phyloP scores from a whole-genome alignment of 2,888 invertebrate species.

The Blera fallax region DNA sequence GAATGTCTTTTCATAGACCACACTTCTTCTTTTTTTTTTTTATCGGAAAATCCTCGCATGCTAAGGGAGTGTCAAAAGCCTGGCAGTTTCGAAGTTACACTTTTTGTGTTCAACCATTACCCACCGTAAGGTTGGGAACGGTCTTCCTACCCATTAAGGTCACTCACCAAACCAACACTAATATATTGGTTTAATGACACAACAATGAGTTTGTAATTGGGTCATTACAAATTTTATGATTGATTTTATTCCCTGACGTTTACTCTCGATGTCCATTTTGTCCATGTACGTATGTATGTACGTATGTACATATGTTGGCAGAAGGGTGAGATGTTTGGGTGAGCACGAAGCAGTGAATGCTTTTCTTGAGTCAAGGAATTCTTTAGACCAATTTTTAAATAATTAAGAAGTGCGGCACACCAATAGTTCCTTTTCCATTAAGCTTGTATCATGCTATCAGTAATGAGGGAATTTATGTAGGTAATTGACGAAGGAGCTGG shows the following conservation, averaged over 20 bases:
- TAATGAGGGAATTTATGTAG: neutral
- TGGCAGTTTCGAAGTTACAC: neutral
- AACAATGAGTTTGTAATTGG: constrained; percentile 43
- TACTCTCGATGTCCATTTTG: constrained; percentile 14
- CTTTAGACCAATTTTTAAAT: neutral
- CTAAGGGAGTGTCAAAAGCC: constrained; percentile 26
- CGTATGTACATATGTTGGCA: too few relatives aligned
- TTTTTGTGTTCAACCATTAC: neutral
- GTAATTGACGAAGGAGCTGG: neutral
- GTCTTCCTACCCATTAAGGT: neutral
- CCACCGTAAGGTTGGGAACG: neutral
- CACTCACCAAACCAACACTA: constrained; percentile 9
- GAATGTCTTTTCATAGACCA: neutral
- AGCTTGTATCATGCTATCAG: neutral
- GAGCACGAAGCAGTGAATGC: neutral
- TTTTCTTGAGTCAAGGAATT: neutral
- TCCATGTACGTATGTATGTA: too few relatives aligned
- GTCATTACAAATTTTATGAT: constrained; percentile 38
- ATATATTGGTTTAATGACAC: constrained; percentile 31
- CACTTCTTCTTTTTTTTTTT: neutral
- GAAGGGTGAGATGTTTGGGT: neutral
- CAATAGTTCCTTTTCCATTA: neutral
- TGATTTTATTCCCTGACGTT: constrained; percentile 29
- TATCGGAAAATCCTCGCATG: constrained; percentile 6
- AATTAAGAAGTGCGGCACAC: neutral